phyloP scores from a whole-genome alignment of 2,888 invertebrate species.

The Campoletis raptor region DNA sequence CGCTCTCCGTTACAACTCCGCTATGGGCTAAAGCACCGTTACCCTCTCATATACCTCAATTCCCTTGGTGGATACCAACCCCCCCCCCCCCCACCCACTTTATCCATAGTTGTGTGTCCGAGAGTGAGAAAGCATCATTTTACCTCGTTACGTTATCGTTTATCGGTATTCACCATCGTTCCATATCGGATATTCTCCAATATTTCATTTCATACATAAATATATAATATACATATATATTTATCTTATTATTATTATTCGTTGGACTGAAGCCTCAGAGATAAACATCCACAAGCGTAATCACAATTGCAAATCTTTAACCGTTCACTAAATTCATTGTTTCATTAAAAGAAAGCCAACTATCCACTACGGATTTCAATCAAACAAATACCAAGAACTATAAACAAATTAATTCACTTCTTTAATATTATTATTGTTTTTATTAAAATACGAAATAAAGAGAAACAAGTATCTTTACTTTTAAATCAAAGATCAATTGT shows the following conservation, averaged over 20 bases:
- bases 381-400: background rate
- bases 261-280: conserved; percentile 21
- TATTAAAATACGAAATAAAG: background rate
- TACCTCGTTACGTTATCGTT: conserved; percentile 63
- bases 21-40: conserved; percentile 28
- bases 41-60: conserved; percentile 64
- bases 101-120: conserved; percentile 30
- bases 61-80: conserved; percentile 49
- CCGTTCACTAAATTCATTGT: background rate
- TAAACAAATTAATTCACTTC: background rate
- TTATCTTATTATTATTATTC: conserved; percentile 41
- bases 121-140: conserved; percentile 42
- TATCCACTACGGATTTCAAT: background rate
- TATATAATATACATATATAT: background rate
- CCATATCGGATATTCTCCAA: conserved; percentile 55
- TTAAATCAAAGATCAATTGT: background rate
- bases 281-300: background rate
- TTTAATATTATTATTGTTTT: background rate
- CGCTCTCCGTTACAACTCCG: conserved; percentile 43
- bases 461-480: background rate
- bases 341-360: conserved; percentile 1
- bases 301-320: conserved; percentile 31
- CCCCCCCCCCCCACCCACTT: conserved; percentile 30
- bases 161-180: conserved; percentile 62
- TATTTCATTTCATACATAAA: conserved; percentile 43